Evolutionary conservation across 2,888 invertebrate genomes (phyloP).

Genomic region (Acleris holmiana): DNA sequence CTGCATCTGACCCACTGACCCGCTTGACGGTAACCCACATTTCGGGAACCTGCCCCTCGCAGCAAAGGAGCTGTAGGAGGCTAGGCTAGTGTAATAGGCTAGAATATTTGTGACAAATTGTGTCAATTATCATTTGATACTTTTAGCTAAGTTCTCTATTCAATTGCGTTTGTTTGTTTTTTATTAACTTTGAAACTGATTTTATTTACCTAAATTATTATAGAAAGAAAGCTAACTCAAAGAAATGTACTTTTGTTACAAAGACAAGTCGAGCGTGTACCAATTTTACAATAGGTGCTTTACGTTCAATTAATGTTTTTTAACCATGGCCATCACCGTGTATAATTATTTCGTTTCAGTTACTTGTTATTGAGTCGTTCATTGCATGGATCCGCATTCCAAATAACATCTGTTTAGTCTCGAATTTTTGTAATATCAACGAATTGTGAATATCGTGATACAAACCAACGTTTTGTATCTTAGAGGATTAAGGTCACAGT

Average conservation of each 20-base stretch:
- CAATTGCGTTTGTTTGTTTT: not conserved
- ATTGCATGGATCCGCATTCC: constrained; percentile 24
- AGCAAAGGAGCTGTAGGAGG: not conserved
- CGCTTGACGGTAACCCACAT: constrained; percentile 51
- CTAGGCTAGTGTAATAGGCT: not conserved
- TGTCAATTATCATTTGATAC: too few species aligned
- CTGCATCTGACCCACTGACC: constrained; percentile 39
- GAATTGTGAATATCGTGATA: not conserved
- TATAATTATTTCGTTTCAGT: constrained; percentile 10
- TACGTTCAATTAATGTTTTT: constrained; percentile 9
- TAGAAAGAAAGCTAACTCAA: too few species aligned
- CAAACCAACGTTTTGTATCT: not conserved
- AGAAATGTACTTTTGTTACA: not conserved
- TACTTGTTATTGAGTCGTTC: constrained; percentile 5
- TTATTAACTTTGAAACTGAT: too few species aligned
- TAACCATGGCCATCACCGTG: not conserved
- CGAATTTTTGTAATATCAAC: not conserved
- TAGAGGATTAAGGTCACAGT: constrained; percentile 25
- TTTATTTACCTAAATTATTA: too few species aligned
- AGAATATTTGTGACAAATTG: too few species aligned
- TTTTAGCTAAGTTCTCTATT: too few species aligned
- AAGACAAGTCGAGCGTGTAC: not conserved
- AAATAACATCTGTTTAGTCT: constrained; percentile 18
- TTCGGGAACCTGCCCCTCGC: constrained; percentile 43
- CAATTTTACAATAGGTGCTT: constrained; percentile 6